These are phyloP conservation scores for Rutpela maculata DNA, from an alignment of 2,888 invertebrate species.

Conservation along the genomic window DNA sequence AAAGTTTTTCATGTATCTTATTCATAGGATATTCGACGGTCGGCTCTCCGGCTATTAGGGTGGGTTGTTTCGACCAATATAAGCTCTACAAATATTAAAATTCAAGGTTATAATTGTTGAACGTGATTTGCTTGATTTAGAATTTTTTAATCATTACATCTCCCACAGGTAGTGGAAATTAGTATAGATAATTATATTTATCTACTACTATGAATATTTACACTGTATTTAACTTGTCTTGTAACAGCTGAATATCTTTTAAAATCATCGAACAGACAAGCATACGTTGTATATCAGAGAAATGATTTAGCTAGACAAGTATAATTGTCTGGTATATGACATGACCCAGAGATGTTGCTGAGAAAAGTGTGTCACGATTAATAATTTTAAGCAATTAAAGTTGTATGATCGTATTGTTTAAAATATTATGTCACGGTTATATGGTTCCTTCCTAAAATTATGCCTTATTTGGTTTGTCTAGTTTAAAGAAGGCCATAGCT, in stretches of 20 bases:
- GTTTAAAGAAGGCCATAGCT: too few relatives aligned
- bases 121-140: too few relatives aligned
- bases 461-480: neutral
- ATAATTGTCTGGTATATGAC: neutral
- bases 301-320: neutral
- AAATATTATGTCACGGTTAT: neutral
- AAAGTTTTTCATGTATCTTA: too few relatives aligned
- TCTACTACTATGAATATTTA: neutral
- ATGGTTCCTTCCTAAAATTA: slow-evolving; percentile 1
- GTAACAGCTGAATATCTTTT: neutral
- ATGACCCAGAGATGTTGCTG: neutral
- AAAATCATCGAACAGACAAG: neutral
- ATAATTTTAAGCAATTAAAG: neutral
- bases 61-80: too few relatives aligned
- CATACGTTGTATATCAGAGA: neutral
- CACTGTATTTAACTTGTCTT: neutral
- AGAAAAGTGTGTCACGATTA: slow-evolving; percentile 3
- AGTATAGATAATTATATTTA: too few relatives aligned
- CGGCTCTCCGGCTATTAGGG: too few relatives aligned
- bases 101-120: too few relatives aligned
- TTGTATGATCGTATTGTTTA: neutral
- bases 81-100: too few relatives aligned
- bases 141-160: too few relatives aligned
- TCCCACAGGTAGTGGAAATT: too few relatives aligned
- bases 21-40: too few relatives aligned